These are phyloP conservation scores for Rhinolophus sinicus DNA, from an alignment of 2,113 vertebrate species.

Conservation along the genomic window DNA sequence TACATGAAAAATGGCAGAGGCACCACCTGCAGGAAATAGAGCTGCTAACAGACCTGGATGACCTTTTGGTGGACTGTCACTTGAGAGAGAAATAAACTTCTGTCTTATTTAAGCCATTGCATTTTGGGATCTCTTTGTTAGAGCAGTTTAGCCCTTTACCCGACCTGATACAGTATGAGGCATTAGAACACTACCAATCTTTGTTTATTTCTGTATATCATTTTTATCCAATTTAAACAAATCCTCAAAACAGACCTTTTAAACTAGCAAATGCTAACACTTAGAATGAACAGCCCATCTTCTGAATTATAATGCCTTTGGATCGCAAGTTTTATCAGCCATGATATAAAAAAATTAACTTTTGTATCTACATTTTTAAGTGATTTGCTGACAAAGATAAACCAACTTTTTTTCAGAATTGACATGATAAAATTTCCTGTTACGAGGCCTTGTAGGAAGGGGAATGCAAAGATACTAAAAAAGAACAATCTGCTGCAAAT, in stretches of 20 bases:
- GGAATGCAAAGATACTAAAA: background rate
- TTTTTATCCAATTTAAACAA: conserved; percentile 73
- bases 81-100: background rate
- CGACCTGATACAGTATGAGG: background rate
- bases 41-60: background rate
- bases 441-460: background rate
- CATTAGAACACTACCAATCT: conserved; percentile 61
- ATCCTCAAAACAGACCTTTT: conserved; percentile 71
- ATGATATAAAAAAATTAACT: background rate
- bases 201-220: background rate
- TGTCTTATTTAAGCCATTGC: background rate
- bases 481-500: background rate
- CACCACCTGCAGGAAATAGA: background rate
- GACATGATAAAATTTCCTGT: conserved; percentile 9
- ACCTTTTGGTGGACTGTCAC: background rate
- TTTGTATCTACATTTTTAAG: background rate
- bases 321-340: background rate
- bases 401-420: background rate
- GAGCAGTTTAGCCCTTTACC: background rate
- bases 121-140: background rate
- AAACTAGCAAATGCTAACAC: conserved; percentile 73
- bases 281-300: conserved; percentile 72
- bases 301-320: conserved; percentile 52
- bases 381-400: conserved; percentile 20
- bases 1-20: background rate